Evolutionary conservation across 1,140 invertebrate species (phyloP), one percentile per base, ranked within the genome.

Genomic region (Drosophila truncata): DNA sequence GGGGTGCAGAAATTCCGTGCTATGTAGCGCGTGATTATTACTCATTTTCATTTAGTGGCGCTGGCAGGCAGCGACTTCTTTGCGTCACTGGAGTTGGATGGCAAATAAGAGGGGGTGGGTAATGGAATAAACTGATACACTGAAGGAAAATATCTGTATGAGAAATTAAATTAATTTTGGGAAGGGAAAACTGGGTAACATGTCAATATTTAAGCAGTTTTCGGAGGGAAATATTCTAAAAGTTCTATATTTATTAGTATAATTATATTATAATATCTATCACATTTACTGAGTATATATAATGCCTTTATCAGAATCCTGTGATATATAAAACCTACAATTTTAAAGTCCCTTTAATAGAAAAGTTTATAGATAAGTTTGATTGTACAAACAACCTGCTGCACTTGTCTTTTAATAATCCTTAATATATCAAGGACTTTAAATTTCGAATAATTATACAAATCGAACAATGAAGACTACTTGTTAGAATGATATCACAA

Each of bases 31-130:
- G 74, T 78, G 74, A 78, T 78, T 77, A 78, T 78, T 78, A 78
- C 73, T 78, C 74, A 78, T 78, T 78, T 77, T 78, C 74, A 78
- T 78, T 78, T 77, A 27, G 75, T 59, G 55, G 39, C 73, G 55
- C 46, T 59, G 74, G 50, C n/a, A 20, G 73, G 13, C 46, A 49
- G 31, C 72, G 71, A 46, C 49, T 61, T 78, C 74, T 77, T 61
- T 69, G 64, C 63, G 63, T 69, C 61, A 65, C 72, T 66, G 72
- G 59, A 55, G 49, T 65, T 65, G 42, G 27, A 8, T 41, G 44
- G 44, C 8, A 16, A 25, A n/a, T 11, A 13, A n/a, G 14, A 18
- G 35, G 35, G 18, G 35, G 49, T 7, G 35, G 35, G n/a, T 9
- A 31, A 2, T 1, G 29, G 20, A n/a, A 52, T 52, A 62, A 5